phyloP scores from a whole-genome alignment of 64 coral and sea anemone species.

The Anthopleura sola region DNA sequence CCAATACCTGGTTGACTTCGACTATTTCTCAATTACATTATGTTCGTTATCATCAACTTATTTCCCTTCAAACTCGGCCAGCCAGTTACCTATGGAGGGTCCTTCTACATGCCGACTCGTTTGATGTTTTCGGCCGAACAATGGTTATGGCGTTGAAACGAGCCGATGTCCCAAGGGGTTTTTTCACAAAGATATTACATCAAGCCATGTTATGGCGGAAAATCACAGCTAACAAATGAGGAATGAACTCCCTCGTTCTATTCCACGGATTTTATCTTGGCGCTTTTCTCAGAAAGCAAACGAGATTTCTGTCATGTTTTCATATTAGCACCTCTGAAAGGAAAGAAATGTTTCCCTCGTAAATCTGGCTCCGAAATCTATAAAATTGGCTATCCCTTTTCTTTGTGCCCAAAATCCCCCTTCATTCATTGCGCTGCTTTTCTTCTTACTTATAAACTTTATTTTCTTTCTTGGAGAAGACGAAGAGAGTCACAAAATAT shows the following conservation, averaged over 20 bases:
- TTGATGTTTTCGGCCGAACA: constrained; percentile 18
- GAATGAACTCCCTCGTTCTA: neutral
- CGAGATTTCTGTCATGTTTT: neutral
- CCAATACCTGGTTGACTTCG: neutral
- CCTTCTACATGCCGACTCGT: neutral
- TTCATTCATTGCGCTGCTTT: neutral
- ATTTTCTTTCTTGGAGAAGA: neutral
- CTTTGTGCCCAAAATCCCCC: neutral
- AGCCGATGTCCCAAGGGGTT: constrained; percentile 19
- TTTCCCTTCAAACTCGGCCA: neutral
- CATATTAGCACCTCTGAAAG: neutral
- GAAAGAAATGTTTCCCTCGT: neutral
- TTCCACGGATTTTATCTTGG: neutral
- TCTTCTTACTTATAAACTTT: neutral
- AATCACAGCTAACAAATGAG: neutral
- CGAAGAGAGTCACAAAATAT: neutral
- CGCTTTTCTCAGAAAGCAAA: neutral
- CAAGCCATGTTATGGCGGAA: neutral
- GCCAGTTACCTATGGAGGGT: neutral
- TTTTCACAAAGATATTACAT: constrained; percentile 4
- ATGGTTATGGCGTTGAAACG: neutral
- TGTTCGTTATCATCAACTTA: constrained; percentile 1
- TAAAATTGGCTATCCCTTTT: neutral
- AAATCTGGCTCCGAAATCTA: constrained; percentile 5
- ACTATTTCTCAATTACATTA: neutral